phyloP scores from a whole-genome alignment of 2,797 vertebrate species.

The Schizopygopsis malacanthus region DNA sequence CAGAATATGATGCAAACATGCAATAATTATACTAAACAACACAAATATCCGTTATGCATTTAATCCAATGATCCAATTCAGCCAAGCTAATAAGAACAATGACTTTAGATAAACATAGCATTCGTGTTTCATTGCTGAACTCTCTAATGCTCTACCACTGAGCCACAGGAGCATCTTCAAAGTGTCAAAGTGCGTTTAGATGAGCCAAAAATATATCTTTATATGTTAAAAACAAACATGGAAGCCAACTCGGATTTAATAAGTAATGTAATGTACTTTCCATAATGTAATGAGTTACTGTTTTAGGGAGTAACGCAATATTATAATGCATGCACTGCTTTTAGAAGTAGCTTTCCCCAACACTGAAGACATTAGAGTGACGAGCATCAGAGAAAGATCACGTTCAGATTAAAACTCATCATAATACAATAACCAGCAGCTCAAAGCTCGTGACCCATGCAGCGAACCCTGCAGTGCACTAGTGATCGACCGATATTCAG shows the following conservation, averaged over 20 bases:
- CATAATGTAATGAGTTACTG: not conserved
- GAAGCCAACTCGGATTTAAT: not conserved
- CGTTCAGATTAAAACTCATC: not conserved
- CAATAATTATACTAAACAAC: not conserved
- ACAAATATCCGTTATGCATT: not conserved
- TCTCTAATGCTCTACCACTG: too few species aligned
- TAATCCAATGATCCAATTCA: not conserved
- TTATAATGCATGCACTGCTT: not conserved
- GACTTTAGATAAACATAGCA: too few species aligned
- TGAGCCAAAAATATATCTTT: too few species aligned
- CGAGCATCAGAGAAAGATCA: not conserved
- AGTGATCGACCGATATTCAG: too few species aligned
- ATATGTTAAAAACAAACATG: not conserved
- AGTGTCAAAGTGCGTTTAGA: too few species aligned
- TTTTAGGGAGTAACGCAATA: not conserved
- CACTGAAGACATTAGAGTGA: not conserved
- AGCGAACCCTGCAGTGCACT: not conserved
- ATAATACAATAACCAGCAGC: not conserved
- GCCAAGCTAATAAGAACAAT: not conserved
- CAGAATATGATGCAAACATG: not conserved
- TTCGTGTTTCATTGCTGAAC: not conserved
- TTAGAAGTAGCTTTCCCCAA: not conserved
- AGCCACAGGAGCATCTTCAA: too few species aligned
- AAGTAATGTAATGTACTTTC: not conserved
- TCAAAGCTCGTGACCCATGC: not conserved